phyloP scores from a whole-genome alignment of 1,140 invertebrate species.

The Glossosoma conforme region DNA sequence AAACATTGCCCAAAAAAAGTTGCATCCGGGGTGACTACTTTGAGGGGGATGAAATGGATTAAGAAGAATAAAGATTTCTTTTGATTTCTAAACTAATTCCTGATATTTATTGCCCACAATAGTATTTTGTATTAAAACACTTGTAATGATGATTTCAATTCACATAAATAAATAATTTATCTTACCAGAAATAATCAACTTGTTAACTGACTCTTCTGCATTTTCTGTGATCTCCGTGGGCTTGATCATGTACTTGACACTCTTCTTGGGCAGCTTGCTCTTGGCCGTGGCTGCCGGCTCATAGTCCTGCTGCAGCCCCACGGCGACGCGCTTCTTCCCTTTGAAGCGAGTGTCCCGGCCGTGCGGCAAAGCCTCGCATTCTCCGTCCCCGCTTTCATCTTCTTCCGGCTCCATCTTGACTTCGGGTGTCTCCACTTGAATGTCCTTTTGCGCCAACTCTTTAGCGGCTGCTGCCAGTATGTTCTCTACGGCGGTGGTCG shows the following conservation, averaged over 20 bases:
- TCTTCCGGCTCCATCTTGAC: conserved; percentile 19
- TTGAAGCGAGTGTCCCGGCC: conserved; percentile 42
- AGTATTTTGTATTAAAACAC: too few relatives aligned
- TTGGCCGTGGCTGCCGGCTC: conserved; percentile 13
- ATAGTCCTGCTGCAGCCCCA: conserved; percentile 33
- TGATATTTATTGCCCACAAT: too few relatives aligned
- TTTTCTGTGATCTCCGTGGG: not conserved
- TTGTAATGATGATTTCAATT: too few relatives aligned
- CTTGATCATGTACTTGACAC: conserved; percentile 16
- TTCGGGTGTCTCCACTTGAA: conserved; percentile 34
- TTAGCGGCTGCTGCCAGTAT: conserved; percentile 44
- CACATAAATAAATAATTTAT: too few relatives aligned
- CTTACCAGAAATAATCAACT: conserved; percentile 18
- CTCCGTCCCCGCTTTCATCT: conserved; percentile 16
- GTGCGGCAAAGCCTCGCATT: conserved; percentile 19
- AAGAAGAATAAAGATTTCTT: too few relatives aligned
- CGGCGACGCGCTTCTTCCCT: conserved; percentile 52
- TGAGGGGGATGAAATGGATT: too few relatives aligned
- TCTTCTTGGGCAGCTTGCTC: conserved; percentile 22
- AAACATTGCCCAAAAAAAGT: too few relatives aligned
- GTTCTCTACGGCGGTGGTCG: conserved; percentile 41
- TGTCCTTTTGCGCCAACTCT: conserved; percentile 46
- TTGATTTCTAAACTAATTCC: too few relatives aligned
- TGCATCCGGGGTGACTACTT: too few relatives aligned
- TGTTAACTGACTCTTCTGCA: conserved; percentile 9